A percentile compares a stretch with the other conserved stretches of the same genome.
phyloP scores from a whole-genome alignment of 2,888 invertebrate genomes.

The Therioaphis trifolii region DNA sequence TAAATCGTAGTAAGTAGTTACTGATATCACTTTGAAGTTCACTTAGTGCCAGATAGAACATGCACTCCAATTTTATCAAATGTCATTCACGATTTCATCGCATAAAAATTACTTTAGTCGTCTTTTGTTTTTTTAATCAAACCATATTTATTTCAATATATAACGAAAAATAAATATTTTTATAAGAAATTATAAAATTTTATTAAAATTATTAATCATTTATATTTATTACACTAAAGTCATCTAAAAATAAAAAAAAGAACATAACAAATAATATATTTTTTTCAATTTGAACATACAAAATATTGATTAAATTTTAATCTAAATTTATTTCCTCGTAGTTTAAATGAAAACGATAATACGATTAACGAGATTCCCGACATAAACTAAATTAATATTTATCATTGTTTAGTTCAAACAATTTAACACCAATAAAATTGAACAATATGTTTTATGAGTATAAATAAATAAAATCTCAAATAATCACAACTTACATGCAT shows the following conservation, averaged over 20 bases:
- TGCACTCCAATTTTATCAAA: too few species aligned
- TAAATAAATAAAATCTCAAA: neutral
- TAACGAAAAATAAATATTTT: neutral
- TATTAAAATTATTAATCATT: conserved; percentile 2
- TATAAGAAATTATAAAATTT: neutral
- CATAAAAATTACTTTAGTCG: too few species aligned
- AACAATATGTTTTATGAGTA: neutral
- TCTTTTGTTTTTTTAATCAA: too few species aligned
- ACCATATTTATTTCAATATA: neutral
- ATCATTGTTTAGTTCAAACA: neutral
- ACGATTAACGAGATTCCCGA: neutral
- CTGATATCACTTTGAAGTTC: too few species aligned
- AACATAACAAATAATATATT: conserved; percentile 24
- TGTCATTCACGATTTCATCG: too few species aligned
- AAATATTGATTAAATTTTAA: neutral
- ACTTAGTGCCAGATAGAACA: too few species aligned
- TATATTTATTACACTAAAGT: conserved; percentile 31
- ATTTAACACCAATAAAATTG: neutral
- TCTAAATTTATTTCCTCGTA: neutral
- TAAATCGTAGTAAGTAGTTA: too few species aligned
- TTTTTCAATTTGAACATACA: neutral
- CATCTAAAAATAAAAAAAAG: conserved; percentile 30
- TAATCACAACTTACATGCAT: conserved; percentile 1
- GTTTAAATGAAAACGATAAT: neutral
- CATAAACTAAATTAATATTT: neutral